Evolutionary conservation across 2,888 invertebrate genomes (phyloP).

Genomic region (Spilarctia lutea): DNA sequence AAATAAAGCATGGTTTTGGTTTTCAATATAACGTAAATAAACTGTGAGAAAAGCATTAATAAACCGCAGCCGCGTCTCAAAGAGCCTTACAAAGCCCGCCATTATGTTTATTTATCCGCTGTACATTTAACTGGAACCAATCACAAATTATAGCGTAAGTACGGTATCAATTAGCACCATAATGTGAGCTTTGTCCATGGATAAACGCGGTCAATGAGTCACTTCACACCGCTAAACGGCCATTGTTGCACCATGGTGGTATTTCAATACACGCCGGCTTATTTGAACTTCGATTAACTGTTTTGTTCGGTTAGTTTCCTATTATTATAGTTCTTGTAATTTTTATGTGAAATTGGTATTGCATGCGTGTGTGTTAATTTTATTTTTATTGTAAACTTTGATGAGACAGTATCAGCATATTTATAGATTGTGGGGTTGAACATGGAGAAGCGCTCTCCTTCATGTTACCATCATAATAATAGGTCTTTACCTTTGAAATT

Average conservation of each 20-base stretch:
- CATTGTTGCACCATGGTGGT: slow-evolving; percentile 44
- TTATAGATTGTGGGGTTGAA: neutral
- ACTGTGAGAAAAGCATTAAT: slow-evolving; percentile 18
- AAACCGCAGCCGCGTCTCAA: slow-evolving; percentile 6
- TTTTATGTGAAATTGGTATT: neutral
- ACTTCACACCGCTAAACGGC: slow-evolving; percentile 47
- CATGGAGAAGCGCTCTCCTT: neutral
- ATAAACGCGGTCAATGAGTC: slow-evolving; percentile 54
- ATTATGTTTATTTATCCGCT: slow-evolving; percentile 52
- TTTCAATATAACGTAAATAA: slow-evolving; percentile 6
- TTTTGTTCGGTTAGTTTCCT: neutral
- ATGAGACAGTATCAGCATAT: neutral
- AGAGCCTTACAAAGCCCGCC: slow-evolving; percentile 30
- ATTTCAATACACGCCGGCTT: slow-evolving; percentile 29
- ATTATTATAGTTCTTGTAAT: neutral
- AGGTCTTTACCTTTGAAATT: too few species aligned
- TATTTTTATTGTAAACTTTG: neutral
- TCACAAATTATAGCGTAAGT: slow-evolving; percentile 49
- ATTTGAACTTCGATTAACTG: slow-evolving; percentile 6
- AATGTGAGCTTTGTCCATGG: slow-evolving; percentile 51
- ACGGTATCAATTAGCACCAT: slow-evolving; percentile 53
- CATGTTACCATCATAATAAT: too few species aligned
- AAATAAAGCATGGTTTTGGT: neutral
- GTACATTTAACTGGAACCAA: slow-evolving; percentile 53
- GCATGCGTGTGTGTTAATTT: neutral